Conservation (phyloP, 2,888 invertebrate species). For the Keiferia lycopersicella region DNA sequence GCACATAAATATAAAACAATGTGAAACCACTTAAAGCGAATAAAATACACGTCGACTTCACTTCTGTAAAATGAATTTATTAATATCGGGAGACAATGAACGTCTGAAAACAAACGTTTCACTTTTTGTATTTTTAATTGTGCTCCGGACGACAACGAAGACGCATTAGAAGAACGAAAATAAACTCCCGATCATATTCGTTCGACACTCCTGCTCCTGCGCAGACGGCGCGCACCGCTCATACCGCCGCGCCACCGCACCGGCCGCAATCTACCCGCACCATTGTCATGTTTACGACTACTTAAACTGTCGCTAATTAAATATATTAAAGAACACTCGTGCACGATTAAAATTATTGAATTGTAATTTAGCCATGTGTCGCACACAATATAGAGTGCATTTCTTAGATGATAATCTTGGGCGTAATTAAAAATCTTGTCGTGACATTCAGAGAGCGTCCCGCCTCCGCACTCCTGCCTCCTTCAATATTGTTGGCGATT, state of each 20-base stretch:
- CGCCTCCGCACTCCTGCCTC: constrained; percentile 74
- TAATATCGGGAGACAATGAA: constrained; percentile 81
- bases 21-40: constrained; percentile 82
- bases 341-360: constrained; percentile 58
- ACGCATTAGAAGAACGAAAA: constrained; percentile 79
- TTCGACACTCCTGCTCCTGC: constrained; percentile 44
- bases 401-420: constrained; percentile 77
- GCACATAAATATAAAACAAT: constrained; percentile 82
- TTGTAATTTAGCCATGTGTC: constrained; percentile 74
- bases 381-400: constrained; percentile 65
- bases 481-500: constrained; percentile 79
- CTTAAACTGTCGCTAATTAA: constrained; percentile 62
- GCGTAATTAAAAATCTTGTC: constrained; percentile 82
- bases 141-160: constrained; percentile 76
- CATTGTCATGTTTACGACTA: constrained; percentile 51
- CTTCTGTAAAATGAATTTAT: constrained; percentile 81
- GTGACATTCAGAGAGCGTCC: constrained; percentile 79
- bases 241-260: neutral
- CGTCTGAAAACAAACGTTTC: constrained; percentile 78
- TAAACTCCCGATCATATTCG: constrained; percentile 78
- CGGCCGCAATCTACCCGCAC: neutral
- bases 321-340: constrained; percentile 46
- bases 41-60: constrained; percentile 80
- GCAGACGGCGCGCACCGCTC: constrained; percentile 24
- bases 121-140: constrained; percentile 82